Base-by-base conservation (phyloP, 2,888 invertebrate species). In the Drosophila multiciliata region DNA sequence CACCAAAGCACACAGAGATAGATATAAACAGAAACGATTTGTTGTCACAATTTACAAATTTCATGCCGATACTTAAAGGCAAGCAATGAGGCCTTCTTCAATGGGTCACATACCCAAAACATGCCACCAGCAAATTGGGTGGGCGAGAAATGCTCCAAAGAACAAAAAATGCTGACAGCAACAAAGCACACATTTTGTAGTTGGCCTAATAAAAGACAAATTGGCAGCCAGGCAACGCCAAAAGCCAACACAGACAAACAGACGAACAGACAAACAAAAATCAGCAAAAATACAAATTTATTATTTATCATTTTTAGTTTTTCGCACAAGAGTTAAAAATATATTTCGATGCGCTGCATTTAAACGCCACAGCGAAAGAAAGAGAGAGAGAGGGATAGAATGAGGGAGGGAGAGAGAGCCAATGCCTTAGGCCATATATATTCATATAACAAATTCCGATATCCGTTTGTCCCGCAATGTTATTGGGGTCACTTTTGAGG, bases 141-240 rank as follows among this genome's bases (percentile, higher is more conserved):
- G 78, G 77, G 77, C 70, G 77, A 74, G 38, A 77, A 73, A 60
- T 38, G 42, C 11, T 57, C 58, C 42, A 64, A 48, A 36, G 53
- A 20, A 50, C 1, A 66, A 78, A 78, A 88, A 80, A 71, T 65
- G 89, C 89, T 86, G 86, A 89, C 86, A 82, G 66, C 60, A 59
- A 60, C 48, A 52, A 66, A 73, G 17, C 23, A 54, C n/a, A 73
- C 68, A 69, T 69, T 76, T 64, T 64, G 73, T 71, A 85, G 77
- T 80, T 86, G 87, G 82, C 87, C 86, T 74, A 83, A 75, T 87
- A 86, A 86, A 80, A 66, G 71, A 66, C 68, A 70, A 79, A 78
- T 78, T 80, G 88, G 80, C 88, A 82, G 80, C 67, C 59, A 82
- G 72, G 72, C 79, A 74, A 61, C 52, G 52, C 67, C 52, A 54